phyloP scores from a whole-genome alignment of 2,797 vertebrate species.

The Neosilurus mollespiculum region DNA sequence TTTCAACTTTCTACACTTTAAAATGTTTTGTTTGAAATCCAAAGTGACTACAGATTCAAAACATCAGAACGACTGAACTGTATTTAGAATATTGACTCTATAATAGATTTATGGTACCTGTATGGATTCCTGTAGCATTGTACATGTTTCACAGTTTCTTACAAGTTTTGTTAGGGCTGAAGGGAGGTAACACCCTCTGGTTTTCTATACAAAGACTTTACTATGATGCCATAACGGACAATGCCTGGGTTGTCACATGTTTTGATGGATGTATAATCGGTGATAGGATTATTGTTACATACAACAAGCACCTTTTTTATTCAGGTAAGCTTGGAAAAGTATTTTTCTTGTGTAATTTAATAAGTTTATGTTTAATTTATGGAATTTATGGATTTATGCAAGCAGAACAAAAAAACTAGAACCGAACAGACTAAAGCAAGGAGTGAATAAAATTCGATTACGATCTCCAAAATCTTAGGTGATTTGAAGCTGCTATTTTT shows the following conservation, averaged over 20 bases:
- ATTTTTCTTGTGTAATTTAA: background rate
- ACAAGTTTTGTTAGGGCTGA: no score
- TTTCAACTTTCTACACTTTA: background rate
- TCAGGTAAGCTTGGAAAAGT: background rate
- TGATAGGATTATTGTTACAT: background rate
- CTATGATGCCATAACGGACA: no score
- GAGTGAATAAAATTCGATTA: background rate
- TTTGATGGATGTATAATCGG: background rate
- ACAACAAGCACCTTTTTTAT: background rate
- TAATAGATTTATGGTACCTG: background rate
- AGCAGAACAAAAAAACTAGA: background rate
- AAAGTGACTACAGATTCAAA: background rate
- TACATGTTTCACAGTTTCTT: no score
- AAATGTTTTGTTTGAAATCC: background rate
- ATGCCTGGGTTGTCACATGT: no score
- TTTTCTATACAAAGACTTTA: no score
- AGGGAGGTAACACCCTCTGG: no score
- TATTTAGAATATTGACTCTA: background rate
- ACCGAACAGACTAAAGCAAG: background rate
- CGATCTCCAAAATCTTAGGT: background rate
- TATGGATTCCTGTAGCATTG: no score
- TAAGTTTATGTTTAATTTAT: background rate
- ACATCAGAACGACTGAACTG: background rate
- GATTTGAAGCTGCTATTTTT: background rate
- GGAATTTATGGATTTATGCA: background rate